Percentiles rank a stretch among this genome's conserved stretches.
Evolutionary conservation across 2,888 invertebrate species (phyloP).

Genomic region (Philonicus albiceps): DNA sequence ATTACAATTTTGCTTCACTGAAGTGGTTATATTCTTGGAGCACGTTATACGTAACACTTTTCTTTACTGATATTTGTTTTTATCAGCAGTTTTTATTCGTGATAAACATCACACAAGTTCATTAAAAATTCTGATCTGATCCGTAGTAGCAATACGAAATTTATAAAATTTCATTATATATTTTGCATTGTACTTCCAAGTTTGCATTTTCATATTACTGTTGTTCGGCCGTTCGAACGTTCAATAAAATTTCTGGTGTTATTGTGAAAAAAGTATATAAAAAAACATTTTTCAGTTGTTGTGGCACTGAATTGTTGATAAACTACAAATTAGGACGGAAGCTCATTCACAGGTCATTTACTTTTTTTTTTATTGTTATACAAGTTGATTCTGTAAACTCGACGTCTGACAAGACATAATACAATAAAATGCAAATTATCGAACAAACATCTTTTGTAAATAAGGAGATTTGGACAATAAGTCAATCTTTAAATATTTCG

Average conservation of each 20-base stretch:
- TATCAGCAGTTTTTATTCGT: no score
- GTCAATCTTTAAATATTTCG: no score
- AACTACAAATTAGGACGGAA: background rate
- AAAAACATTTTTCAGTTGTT: background rate
- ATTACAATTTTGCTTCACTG: no score
- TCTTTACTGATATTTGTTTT: background rate
- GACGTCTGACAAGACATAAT: background rate
- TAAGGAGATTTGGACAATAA: no score
- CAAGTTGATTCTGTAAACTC: no score
- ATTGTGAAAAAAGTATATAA: background rate
- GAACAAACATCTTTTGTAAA: no score
- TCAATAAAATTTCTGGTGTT: background rate
- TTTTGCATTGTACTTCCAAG: background rate
- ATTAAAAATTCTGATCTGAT: background rate
- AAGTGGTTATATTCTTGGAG: background rate
- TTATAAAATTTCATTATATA: background rate
- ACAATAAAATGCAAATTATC: no score
- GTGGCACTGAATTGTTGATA: background rate
- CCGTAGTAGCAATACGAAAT: background rate
- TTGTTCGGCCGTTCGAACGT: background rate
- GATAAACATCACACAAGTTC: background rate
- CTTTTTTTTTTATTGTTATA: background rate
- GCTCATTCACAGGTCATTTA: background rate
- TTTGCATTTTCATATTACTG: background rate
- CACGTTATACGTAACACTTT: background rate